Conservation (phyloP, 2,888 invertebrate genomes). For the Drosophila greeni region DNA sequence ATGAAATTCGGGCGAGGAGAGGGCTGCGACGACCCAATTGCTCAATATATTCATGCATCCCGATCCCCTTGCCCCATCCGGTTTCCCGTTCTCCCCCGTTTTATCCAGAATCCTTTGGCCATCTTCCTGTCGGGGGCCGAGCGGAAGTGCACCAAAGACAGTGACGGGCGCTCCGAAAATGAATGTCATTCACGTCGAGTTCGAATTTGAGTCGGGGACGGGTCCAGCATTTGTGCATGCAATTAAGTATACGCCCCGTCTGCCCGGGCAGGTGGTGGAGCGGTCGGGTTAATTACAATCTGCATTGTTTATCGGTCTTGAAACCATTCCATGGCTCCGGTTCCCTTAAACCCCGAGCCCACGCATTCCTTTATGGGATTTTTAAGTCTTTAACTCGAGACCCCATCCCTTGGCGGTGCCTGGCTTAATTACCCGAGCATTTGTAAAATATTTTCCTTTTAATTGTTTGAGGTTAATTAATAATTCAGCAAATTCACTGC, state of each 20-base stretch:
- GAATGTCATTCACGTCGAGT: slow-evolving; percentile 63
- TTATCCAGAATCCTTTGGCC: slow-evolving; percentile 53
- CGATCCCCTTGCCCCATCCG: not conserved
- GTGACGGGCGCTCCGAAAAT: slow-evolving; percentile 50
- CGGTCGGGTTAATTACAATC: slow-evolving; percentile 68
- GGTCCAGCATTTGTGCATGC: slow-evolving; percentile 52
- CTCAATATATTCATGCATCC: slow-evolving; percentile 31
- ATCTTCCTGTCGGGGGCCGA: slow-evolving; percentile 39
- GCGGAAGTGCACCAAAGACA: slow-evolving; percentile 63
- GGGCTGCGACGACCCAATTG: slow-evolving; percentile 41
- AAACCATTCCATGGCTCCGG: slow-evolving; percentile 8
- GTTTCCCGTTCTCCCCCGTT: not conserved
- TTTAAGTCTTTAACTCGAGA: slow-evolving; percentile 52
- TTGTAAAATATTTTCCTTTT: slow-evolving; percentile 58
- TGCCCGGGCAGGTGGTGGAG: slow-evolving; percentile 1
- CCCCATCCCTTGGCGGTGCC: not conserved
- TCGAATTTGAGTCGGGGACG: slow-evolving; percentile 10
- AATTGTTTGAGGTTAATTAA: slow-evolving; percentile 71
- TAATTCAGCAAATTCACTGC: slow-evolving; percentile 66
- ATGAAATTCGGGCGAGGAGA: slow-evolving; percentile 57
- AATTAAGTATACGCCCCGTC: slow-evolving; percentile 52
- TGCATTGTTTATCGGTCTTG: slow-evolving; percentile 67
- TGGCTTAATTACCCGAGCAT: slow-evolving; percentile 51
- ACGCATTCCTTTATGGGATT: slow-evolving; percentile 49
- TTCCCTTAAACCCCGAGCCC: not conserved